Evolutionary conservation across 2,797 vertebrate genomes (phyloP).

Genomic region (Fistularia commersonii): DNA sequence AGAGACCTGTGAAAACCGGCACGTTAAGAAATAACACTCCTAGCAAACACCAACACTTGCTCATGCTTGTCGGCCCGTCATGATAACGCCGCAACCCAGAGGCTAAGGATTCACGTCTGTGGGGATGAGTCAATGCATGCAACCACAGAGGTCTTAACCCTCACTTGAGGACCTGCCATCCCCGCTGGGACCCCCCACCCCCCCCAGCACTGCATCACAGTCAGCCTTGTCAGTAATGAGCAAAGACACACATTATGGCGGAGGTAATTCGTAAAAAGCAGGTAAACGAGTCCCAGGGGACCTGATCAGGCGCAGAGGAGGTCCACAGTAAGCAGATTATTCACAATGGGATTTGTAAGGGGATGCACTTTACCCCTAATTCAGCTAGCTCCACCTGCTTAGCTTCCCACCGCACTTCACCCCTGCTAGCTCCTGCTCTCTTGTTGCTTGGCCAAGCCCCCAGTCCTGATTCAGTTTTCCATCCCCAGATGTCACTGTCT

Average conservation of each 20-base stretch:
- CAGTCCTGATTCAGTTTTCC: slow-evolving; percentile 22
- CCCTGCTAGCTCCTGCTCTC: slow-evolving; percentile 3
- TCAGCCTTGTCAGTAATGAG: slow-evolving; percentile 61
- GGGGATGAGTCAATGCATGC: slow-evolving; percentile 26
- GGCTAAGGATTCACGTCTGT: neutral
- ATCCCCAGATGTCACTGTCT: slow-evolving; percentile 39
- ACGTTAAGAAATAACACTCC: neutral
- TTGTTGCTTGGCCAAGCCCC: slow-evolving; percentile 12
- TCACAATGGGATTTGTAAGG: slow-evolving; percentile 29
- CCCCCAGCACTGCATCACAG: slow-evolving; percentile 43
- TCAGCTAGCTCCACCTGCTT: slow-evolving; percentile 17
- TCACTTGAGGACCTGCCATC: slow-evolving; percentile 13
- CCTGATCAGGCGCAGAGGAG: slow-evolving; percentile 31
- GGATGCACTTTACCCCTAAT: slow-evolving; percentile 35
- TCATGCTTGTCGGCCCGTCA: no score
- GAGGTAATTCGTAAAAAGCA: slow-evolving; percentile 58
- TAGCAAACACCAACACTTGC: neutral
- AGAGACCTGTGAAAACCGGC: slow-evolving; percentile 10
- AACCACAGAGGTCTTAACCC: slow-evolving; percentile 46
- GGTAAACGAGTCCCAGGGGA: slow-evolving; percentile 67
- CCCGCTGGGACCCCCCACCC: slow-evolving; percentile 33
- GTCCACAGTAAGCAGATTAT: slow-evolving; percentile 34
- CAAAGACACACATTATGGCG: slow-evolving; percentile 32
- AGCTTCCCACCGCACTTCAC: slow-evolving; percentile 24
- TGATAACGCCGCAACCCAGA: neutral